These are phyloP conservation scores for Cardinalis cardinalis DNA, from an alignment of 2,113 vertebrate species.

Conservation along the genomic window DNA sequence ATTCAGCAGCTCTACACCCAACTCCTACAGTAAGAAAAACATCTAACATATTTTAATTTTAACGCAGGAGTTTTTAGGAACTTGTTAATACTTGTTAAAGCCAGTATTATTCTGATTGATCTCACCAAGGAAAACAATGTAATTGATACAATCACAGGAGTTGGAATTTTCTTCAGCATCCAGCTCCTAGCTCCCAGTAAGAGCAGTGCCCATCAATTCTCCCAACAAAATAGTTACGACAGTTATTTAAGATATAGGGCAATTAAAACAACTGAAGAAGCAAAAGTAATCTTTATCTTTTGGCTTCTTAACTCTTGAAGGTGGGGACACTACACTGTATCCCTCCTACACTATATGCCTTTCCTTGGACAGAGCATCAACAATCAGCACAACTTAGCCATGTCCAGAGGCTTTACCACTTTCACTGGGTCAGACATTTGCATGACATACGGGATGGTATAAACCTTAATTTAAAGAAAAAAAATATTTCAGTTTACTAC, in stretches of 20 bases:
- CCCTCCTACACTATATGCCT: not conserved
- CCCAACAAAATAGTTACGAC: not conserved
- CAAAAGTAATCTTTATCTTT: not conserved
- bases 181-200: not conserved
- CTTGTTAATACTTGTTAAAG: not conserved
- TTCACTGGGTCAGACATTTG: not conserved
- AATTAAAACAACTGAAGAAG: not conserved
- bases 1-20: slow-evolving; percentile 88
- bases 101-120: not conserved
- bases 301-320: not conserved
- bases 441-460: not conserved
- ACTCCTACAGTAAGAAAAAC: slow-evolving; percentile 71
- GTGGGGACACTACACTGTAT: not conserved
- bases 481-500: not conserved
- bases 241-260: not conserved
- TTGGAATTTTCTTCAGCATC: not conserved
- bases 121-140: not conserved
- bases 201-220: not conserved
- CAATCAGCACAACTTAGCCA: not conserved
- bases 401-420: not conserved
- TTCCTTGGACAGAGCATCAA: not conserved
- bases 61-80: not conserved
- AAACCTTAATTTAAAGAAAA: not conserved
- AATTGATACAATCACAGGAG: not conserved
- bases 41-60: not conserved